phyloP scores from a whole-genome alignment of 2,888 invertebrate species.

The Anodontia alba region DNA sequence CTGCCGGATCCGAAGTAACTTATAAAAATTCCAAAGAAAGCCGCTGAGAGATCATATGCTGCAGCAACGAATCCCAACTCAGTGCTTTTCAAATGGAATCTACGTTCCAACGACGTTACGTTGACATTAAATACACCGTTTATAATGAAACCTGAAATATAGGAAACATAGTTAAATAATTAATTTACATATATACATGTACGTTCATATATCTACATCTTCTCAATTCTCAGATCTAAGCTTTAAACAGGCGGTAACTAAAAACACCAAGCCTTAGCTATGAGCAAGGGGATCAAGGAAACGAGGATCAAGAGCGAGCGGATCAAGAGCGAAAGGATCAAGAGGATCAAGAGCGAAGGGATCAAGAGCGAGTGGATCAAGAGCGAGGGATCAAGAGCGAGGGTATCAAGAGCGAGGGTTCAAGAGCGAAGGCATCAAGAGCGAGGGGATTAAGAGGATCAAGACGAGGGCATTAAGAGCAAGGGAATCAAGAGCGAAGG shows the following conservation, averaged over 20 bases:
- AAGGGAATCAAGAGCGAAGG: neutral
- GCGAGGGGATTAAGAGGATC: constrained; percentile 10
- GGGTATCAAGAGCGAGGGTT: too few species aligned
- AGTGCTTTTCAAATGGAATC: constrained; percentile 79
- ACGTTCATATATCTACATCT: too few species aligned
- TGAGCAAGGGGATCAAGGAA: neutral
- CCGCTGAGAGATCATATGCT: constrained; percentile 81
- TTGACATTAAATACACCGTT: constrained; percentile 82
- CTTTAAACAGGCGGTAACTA: neutral
- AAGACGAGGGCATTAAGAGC: neutral
- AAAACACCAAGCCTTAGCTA: neutral
- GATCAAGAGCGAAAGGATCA: too few species aligned
- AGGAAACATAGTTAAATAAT: too few species aligned
- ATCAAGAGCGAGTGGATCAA: too few species aligned
- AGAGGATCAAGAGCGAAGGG: too few species aligned
- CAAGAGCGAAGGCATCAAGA: neutral
- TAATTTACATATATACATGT: too few species aligned
- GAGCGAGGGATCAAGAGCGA: too few species aligned
- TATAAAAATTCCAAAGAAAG: constrained; percentile 75
- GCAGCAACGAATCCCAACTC: constrained; percentile 78
- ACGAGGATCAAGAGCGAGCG: too few species aligned
- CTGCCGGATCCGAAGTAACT: constrained; percentile 72
- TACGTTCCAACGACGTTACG: constrained; percentile 79
- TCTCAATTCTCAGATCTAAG: too few species aligned
- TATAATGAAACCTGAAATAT: constrained; percentile 76